Evolutionary conservation across 1,140 invertebrate species (phyloP), one percentile per base, ranked within the genome.

Genomic region (Drosophila ogumai): DNA sequence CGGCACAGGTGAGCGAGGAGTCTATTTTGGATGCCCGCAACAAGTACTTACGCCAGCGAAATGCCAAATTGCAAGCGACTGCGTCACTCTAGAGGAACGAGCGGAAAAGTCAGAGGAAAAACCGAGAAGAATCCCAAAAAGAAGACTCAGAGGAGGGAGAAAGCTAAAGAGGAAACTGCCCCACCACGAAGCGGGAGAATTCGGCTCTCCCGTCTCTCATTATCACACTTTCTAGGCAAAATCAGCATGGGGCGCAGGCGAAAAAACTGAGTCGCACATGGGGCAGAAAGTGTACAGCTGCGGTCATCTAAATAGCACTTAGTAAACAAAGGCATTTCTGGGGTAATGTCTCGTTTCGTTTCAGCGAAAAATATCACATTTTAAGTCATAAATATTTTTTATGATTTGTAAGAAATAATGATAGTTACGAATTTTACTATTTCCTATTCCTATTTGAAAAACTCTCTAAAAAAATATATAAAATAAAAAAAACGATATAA

Each of bases 11-110:
- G 82, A 88, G 84, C 73, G 64, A 72, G 46, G 64, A 67, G 46
- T 87, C 82, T 87, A 87, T 87, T 87, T 87, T 55, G 72, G 68
- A 64, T 82, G 54, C 19, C 67, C 72, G 63, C 81, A 50, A 66
- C 64, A 81, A 78, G 78, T 77, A 77, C 52, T 38, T 55, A 34
- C 74, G 66, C 66, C 49, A 54, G 47, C 63, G 69, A 87, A 87
- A 87, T 84, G 84, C 84, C 84, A 87, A 88, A 88, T 84, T 88
- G 81, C 80, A 54, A 50, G 19, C 59, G 71, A 79, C 82, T 86
- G 82, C 82, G 84, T 88, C 84, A 86, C 80, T 60, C 28, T 38
- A 15, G 43, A 13, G 17, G n/a, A 58, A 41, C 47, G 44, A 41
- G n/a, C 10, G 59, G 17, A 38, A 36, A 15, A 6, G 22, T 47